phyloP scores from a whole-genome alignment of 2,888 invertebrate species.

The Onchidella celtica region DNA sequence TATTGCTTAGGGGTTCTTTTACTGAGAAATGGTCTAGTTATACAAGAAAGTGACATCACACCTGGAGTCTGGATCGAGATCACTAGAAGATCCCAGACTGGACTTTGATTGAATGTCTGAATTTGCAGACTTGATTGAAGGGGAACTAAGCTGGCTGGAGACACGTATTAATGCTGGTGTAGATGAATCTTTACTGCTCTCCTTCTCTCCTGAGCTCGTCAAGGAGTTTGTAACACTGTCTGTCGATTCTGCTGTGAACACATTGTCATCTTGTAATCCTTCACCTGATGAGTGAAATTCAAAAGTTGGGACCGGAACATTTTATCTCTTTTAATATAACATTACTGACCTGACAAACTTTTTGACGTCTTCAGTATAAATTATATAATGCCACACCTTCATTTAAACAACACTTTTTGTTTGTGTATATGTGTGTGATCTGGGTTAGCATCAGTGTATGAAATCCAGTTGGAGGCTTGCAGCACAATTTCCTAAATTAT shows the following conservation, averaged over 20 bases:
- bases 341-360: no score
- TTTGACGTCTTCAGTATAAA: no score
- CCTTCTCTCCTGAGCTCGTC: not conserved
- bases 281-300: conserved; percentile 22
- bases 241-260: conserved; percentile 18
- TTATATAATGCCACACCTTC: no score
- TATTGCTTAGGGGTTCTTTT: no score
- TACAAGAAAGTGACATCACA: conserved; percentile 20
- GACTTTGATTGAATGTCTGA: conserved; percentile 50
- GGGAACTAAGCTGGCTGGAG: conserved; percentile 32
- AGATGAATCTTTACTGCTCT: not conserved
- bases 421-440: no score
- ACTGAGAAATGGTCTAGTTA: no score
- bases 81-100: conserved; percentile 49
- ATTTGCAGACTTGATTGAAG: conserved; percentile 37
- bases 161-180: conserved; percentile 12
- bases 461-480: no score
- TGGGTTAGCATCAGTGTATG: no score
- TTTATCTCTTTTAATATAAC: no score
- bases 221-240: not conserved
- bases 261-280: conserved; percentile 42
- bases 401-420: no score
- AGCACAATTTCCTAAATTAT: no score
- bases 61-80: conserved; percentile 50
- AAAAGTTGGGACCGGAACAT: no score